Percentiles rank a stretch among this genome's conserved stretches.
These are phyloP conservation scores for Pogonomyrmex barbatus DNA, from an alignment of 1,140 invertebrate species.

Conservation along the genomic window DNA sequence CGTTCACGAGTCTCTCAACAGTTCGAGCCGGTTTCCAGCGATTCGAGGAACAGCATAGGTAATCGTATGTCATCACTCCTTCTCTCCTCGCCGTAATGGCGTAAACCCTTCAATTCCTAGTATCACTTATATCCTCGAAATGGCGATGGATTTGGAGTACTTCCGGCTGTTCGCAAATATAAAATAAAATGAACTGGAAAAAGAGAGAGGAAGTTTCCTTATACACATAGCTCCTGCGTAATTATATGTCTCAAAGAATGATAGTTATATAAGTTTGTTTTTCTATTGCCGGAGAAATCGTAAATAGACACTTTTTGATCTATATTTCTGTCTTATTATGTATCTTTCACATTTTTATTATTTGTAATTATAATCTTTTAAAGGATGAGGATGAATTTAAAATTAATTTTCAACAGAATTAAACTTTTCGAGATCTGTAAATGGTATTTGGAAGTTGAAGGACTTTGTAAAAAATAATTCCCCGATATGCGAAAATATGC, in stretches of 20 bases:
- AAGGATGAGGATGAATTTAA: background rate
- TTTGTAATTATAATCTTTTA: background rate
- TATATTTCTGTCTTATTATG: background rate
- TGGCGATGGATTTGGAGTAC: background rate
- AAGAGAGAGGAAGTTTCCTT: background rate
- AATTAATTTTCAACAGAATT: background rate
- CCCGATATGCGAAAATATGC: background rate
- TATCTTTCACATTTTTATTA: background rate
- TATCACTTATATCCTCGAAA: background rate
- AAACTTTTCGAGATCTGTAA: background rate
- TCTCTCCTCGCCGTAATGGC: background rate
- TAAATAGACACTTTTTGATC: background rate
- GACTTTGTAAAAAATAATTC: background rate
- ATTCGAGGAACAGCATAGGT: slow-evolving; percentile 62
- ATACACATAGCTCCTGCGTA: background rate
- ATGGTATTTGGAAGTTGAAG: background rate
- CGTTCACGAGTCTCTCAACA: slow-evolving; percentile 40
- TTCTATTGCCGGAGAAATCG: background rate
- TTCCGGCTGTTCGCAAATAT: background rate
- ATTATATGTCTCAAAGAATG: background rate
- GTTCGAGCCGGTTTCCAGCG: slow-evolving; percentile 24
- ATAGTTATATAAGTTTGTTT: background rate
- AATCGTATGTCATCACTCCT: slow-evolving; percentile 25
- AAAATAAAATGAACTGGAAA: background rate
- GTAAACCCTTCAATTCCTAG: background rate